phyloP scores from a whole-genome alignment of 2,888 invertebrate genomes.

The Allygus modestus region DNA sequence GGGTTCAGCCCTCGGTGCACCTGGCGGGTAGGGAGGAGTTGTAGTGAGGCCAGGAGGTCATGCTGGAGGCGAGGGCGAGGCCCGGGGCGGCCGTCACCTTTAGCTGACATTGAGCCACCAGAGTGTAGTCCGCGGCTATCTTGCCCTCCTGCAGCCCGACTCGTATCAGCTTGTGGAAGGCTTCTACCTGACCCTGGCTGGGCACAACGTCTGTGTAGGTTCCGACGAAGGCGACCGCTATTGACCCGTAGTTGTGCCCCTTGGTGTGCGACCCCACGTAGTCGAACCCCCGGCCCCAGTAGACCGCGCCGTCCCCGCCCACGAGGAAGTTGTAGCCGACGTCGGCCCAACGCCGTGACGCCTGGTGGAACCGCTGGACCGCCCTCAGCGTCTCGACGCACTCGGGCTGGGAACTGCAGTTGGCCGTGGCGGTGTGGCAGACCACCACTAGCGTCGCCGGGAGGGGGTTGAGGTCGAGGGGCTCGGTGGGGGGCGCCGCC shows the following conservation, averaged over 20 bases:
- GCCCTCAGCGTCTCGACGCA: constrained; percentile 19
- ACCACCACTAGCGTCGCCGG: constrained; percentile 57
- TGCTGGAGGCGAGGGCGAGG: constrained; percentile 21
- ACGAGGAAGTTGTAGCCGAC: constrained; percentile 76
- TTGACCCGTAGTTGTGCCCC: constrained; percentile 61
- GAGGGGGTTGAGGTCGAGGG: constrained; percentile 64
- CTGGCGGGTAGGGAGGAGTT: constrained; percentile 12
- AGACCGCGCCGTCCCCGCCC: constrained; percentile 76
- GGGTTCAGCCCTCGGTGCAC: background rate
- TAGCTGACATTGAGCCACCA: constrained; percentile 63
- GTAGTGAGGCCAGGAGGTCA: constrained; percentile 63
- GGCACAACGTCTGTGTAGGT: constrained; percentile 63
- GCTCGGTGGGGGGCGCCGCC: constrained; percentile 63
- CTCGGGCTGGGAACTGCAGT: constrained; percentile 53
- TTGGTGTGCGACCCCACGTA: constrained; percentile 71
- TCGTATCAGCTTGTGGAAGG: constrained; percentile 60
- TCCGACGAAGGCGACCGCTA: constrained; percentile 66
- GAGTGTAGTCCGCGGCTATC: constrained; percentile 60
- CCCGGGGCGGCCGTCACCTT: constrained; percentile 64
- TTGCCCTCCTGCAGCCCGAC: constrained; percentile 61
- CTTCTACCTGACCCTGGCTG: constrained; percentile 63
- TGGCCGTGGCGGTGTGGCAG: constrained; percentile 64
- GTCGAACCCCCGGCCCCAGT: constrained; percentile 75
- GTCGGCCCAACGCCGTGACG: constrained; percentile 58
- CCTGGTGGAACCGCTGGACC: constrained; percentile 63